A percentile compares a stretch with the other conserved stretches of the same genome.
Evolutionary conservation across 2,797 vertebrate species (phyloP).

Genomic region (Leptoclinus maculatus): DNA sequence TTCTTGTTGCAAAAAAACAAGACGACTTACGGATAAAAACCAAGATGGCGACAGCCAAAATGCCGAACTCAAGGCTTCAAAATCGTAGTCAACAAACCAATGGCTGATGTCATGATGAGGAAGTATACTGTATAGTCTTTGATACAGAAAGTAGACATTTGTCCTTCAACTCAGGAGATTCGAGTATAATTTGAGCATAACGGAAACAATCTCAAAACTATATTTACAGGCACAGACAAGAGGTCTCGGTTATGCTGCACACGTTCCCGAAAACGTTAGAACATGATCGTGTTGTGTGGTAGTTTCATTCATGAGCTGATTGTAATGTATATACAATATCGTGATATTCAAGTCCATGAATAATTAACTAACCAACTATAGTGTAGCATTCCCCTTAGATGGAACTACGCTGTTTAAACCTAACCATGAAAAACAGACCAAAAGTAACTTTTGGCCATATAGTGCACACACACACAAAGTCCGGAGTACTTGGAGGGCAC

Average conservation of each 20-base stretch:
- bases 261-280: not conserved
- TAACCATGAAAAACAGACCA: not conserved
- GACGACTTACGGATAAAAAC: no score
- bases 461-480: not conserved
- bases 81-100: no score
- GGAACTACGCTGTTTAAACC: not conserved
- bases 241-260: not conserved
- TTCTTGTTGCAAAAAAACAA: no score
- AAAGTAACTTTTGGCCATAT: constrained; percentile 5
- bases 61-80: no score
- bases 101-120: no score
- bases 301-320: not conserved
- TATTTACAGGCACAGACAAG: not conserved
- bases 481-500: constrained; percentile 39
- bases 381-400: not conserved
- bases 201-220: not conserved
- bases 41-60: no score
- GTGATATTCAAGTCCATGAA: not conserved
- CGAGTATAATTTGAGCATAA: not conserved
- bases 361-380: not conserved
- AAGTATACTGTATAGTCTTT: no score
- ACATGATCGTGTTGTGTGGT: not conserved
- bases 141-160: not conserved
- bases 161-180: not conserved
- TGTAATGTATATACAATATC: not conserved